Evolutionary conservation across 1,140 invertebrate species (phyloP), one percentile per base, ranked within the genome.

Genomic region (Seison nebaliae): DNA sequence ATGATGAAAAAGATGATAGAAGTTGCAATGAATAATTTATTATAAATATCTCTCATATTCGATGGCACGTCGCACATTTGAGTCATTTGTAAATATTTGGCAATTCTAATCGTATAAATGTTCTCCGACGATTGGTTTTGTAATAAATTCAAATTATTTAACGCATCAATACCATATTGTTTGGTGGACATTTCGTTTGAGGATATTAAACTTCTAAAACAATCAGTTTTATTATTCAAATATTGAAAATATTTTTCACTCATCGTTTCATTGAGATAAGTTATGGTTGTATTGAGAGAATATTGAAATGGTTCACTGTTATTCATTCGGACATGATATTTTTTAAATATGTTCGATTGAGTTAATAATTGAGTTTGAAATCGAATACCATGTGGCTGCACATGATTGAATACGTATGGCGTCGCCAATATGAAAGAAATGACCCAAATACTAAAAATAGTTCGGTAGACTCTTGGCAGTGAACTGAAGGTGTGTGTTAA

Each of bases 401-500:
- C n/a, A n/a, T n/a, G n/a, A 32, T 15, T 42, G n/a, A 53, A 33
- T 3, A 48, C 44, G 22, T 50, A 46, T 0, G 80, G 80, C 28
- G 80, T 60, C 2, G 80, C 80, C 9, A 72, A 66, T 23, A 70
- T 60, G 11, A 76, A 61, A 1, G 75, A 70, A 0, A 76, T 48
- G 0, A 73, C 48, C 80, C 80, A 86, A 8, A 79, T 62, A 7
- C 62, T 59, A 2, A 69, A 57, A 29, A 86, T 79, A 30, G 80
- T 75, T 21, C 71, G 66, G n/a, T 75, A 49, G 1, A 76, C 74
- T 19, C 77, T 62, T 28, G 72, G 68, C 23, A 80, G 63, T 41
- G 63, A 75, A 0, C 73, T 75, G 63, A 79, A 72, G 1, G 73
- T 77, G 50, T 83, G 77, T 0, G 74, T 72, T 46, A 74, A 61